Percentiles rank a stretch among this genome's conserved stretches.
Evolutionary conservation across 2,113 vertebrate species (phyloP).

Genomic region (Daphoenositta chrysoptera): DNA sequence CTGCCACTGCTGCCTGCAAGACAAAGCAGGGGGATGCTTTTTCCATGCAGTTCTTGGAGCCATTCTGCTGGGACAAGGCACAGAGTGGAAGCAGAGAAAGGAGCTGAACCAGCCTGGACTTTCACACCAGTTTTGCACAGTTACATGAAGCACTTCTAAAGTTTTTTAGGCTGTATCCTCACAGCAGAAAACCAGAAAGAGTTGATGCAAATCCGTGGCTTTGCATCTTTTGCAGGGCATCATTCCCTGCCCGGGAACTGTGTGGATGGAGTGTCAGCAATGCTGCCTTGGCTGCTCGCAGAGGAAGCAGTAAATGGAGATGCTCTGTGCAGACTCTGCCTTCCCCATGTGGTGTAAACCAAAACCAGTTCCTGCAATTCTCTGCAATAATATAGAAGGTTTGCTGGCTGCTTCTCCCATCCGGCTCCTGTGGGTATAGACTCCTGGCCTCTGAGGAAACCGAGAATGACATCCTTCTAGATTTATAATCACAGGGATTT

Average conservation of each 20-base stretch:
- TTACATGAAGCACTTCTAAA: neutral
- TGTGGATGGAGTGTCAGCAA: neutral
- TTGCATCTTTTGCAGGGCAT: neutral
- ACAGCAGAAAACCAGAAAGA: neutral
- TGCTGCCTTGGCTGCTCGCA: neutral
- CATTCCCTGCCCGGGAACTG: neutral
- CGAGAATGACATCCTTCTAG: constrained; percentile 30
- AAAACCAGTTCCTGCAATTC: constrained; percentile 62
- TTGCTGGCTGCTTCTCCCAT: neutral
- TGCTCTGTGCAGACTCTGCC: neutral
- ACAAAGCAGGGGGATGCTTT: neutral
- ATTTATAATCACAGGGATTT: constrained; percentile 41
- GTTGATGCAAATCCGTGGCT: neutral
- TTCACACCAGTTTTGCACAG: neutral
- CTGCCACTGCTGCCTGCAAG: neutral
- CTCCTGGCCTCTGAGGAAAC: constrained; percentile 8
- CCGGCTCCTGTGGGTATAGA: constrained; percentile 16
- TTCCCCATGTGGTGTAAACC: constrained; percentile 9
- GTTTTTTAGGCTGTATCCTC: neutral
- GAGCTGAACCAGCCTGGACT: neutral
- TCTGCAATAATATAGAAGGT: constrained; percentile 34
- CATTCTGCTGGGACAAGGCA: neutral
- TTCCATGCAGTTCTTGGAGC: neutral
- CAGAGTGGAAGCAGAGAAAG: neutral
- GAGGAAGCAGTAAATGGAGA: constrained; percentile 40